phyloP scores from a whole-genome alignment of 2,888 invertebrate species.

The Gandaritis pyraliata region DNA sequence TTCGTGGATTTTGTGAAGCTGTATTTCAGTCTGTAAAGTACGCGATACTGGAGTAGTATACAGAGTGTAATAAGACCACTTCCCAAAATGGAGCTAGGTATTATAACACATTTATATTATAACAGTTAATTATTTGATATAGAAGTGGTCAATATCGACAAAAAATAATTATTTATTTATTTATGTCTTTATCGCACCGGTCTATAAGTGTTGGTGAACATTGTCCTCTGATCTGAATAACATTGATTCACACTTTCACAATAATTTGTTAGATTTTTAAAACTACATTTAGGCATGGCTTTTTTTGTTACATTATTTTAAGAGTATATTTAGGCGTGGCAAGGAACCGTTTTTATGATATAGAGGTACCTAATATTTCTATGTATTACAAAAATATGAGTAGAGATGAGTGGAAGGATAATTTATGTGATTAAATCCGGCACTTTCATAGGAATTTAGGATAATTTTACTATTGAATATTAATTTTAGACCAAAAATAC shows the following conservation, averaged over 20 bases:
- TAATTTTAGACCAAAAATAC: neutral
- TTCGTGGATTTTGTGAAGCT: no score
- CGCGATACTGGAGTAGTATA: no score
- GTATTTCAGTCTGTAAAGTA: no score
- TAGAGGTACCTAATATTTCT: neutral
- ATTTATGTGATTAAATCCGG: neutral
- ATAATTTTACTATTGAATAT: neutral
- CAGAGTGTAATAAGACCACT: no score
- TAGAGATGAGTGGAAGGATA: neutral
- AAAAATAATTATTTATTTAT: no score
- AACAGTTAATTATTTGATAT: no score
- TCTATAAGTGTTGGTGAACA: no score
- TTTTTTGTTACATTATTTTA: no score
- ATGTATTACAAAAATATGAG: neutral
- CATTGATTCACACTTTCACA: constrained; percentile 19
- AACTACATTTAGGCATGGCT: neutral
- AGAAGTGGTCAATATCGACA: no score
- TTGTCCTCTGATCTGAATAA: constrained; percentile 4
- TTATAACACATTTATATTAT: no score
- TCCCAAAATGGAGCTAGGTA: no score
- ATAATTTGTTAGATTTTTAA: constrained; percentile 11
- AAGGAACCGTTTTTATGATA: constrained; percentile 6
- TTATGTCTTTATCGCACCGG: no score
- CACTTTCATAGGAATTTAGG: neutral
- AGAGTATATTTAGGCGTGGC: constrained; percentile 1